phyloP scores from a whole-genome alignment of 2,888 invertebrate genomes.

The Dryobotodes eremita region DNA sequence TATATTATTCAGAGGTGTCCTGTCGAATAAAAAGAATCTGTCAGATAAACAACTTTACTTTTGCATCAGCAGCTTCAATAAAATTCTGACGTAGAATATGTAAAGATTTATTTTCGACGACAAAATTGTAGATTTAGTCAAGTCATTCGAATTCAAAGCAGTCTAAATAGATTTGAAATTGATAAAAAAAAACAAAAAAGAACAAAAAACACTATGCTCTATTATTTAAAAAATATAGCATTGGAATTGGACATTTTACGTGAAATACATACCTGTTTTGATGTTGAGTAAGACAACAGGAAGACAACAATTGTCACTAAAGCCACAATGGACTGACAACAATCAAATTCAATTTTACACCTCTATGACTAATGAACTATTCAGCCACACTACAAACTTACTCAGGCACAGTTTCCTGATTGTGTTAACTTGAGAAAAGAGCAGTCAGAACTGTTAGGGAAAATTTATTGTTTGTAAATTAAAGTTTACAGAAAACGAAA shows the following conservation, averaged over 20 bases:
- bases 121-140: neutral
- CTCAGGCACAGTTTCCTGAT: neutral
- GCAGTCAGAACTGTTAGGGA: neutral
- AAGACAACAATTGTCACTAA: neutral
- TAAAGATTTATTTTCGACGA: neutral
- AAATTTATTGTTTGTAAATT: neutral
- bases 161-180: neutral
- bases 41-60: neutral
- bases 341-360: constrained; percentile 8
- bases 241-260: neutral
- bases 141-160: neutral
- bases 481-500: neutral
- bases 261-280: neutral
- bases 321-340: neutral
- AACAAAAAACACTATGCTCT: no score
- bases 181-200: no score
- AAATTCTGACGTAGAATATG: neutral
- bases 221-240: no score
- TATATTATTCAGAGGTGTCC: neutral
- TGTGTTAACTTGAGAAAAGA: constrained; percentile 8
- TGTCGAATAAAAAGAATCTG: neutral
- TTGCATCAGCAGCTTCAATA: neutral
- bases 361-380: constrained; percentile 13
- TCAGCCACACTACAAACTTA: constrained; percentile 4
- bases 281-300: neutral